A percentile compares a stretch with the other conserved stretches of the same genome.
Evolutionary conservation across 2,797 vertebrate genomes (phyloP).

Genomic region (Pelochelys cantorii): DNA sequence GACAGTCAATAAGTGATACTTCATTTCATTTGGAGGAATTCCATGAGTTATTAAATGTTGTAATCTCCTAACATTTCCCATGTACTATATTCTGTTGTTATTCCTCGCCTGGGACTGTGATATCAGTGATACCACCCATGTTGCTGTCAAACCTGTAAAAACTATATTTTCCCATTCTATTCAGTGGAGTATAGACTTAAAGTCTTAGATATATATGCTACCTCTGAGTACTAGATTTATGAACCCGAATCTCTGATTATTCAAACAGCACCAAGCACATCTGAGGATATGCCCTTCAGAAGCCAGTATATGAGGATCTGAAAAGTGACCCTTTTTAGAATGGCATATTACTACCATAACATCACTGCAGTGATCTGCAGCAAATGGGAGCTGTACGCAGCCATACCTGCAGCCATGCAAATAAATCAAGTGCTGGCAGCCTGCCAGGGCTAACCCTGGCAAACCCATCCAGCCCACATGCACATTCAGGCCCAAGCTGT

Average conservation of each 20-base stretch:
- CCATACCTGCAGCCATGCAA: too few relatives aligned
- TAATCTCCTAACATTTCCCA: background rate
- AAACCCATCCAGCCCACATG: too few relatives aligned
- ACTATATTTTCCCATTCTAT: rapidly evolving
- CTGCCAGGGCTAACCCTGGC: too few relatives aligned
- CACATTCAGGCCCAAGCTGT: too few relatives aligned
- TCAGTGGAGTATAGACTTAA: background rate
- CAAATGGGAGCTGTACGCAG: too few relatives aligned
- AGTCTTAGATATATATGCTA: background rate
- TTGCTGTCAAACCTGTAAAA: background rate
- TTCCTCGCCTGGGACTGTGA: background rate
- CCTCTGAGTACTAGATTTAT: background rate
- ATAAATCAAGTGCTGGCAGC: too few relatives aligned
- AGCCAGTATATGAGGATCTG: background rate
- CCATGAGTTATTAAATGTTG: background rate
- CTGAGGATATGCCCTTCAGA: background rate
- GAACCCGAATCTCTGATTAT: background rate
- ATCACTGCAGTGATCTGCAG: background rate
- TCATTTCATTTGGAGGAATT: background rate
- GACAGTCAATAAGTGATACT: background rate
- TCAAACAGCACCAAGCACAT: background rate
- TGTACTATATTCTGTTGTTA: background rate
- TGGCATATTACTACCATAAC: background rate
- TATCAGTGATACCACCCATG: background rate
- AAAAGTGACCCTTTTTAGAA: background rate